Evolutionary conservation across 2,888 invertebrate genomes (phyloP).

Genomic region (Acleris sparsana): DNA sequence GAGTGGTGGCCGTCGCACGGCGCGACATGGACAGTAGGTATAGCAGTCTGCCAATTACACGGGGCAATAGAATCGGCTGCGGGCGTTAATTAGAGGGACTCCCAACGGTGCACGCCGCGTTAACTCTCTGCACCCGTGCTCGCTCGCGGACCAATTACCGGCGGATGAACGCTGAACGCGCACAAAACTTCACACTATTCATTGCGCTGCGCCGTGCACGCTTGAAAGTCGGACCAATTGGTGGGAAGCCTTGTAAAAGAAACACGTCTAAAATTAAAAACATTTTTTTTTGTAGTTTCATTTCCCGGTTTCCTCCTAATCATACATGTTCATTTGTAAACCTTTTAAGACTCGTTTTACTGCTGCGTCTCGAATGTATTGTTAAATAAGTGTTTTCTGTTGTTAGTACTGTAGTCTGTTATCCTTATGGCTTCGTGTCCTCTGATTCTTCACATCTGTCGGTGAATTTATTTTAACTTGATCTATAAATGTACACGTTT

Average conservation of each 20-base stretch:
- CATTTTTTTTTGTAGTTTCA: too few relatives aligned
- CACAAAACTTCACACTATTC: slow-evolving; percentile 66
- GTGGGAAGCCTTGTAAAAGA: not conserved
- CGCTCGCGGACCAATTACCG: slow-evolving; percentile 73
- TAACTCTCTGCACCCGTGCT: slow-evolving; percentile 58
- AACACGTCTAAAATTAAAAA: not conserved
- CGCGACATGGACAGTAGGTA: slow-evolving; percentile 52
- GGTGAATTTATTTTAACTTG: slow-evolving; percentile 20
- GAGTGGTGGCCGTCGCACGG: not conserved
- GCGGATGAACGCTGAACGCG: slow-evolving; percentile 69
- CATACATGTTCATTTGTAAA: not conserved
- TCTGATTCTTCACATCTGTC: slow-evolving; percentile 41
- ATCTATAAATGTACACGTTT: slow-evolving; percentile 50
- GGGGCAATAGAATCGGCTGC: slow-evolving; percentile 50
- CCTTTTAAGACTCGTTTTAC: not conserved
- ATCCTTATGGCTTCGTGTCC: slow-evolving; percentile 42
- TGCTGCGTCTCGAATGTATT: slow-evolving; percentile 25
- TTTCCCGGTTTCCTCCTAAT: too few relatives aligned
- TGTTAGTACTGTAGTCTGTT: slow-evolving; percentile 67
- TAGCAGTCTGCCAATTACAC: slow-evolving; percentile 64
- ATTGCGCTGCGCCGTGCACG: slow-evolving; percentile 60
- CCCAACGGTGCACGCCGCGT: slow-evolving; percentile 52
- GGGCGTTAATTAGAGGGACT: slow-evolving; percentile 73
- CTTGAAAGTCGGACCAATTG: slow-evolving; percentile 13
- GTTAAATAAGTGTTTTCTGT: slow-evolving; percentile 46